These are phyloP conservation scores for Hylaea fasciaria DNA, from an alignment of 2,888 invertebrate species.

Conservation along the genomic window DNA sequence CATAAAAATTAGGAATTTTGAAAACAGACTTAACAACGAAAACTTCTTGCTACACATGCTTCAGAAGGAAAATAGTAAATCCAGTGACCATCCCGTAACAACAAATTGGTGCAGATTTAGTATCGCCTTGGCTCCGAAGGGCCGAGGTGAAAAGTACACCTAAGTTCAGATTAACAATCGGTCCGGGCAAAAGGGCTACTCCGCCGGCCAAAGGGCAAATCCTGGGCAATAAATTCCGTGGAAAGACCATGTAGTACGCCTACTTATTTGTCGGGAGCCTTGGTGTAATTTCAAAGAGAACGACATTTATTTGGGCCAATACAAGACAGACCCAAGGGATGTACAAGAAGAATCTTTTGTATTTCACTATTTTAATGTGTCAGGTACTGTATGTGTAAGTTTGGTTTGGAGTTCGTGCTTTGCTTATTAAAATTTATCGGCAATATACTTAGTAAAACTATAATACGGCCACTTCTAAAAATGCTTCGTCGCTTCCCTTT, in stretches of 20 bases:
- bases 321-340: slow-evolving; percentile 4
- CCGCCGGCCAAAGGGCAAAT: slow-evolving; percentile 59
- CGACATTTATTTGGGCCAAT: slow-evolving; percentile 37
- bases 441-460: too few species aligned
- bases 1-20: background rate
- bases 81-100: slow-evolving; percentile 52
- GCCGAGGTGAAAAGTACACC: slow-evolving; percentile 77
- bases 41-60: slow-evolving; percentile 28
- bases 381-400: too few species aligned
- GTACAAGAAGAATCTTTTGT: background rate
- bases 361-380: background rate
- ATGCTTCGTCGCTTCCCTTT: too few species aligned
- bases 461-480: too few species aligned
- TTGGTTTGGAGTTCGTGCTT: too few species aligned
- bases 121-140: slow-evolving; percentile 57
- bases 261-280: slow-evolving; percentile 40
- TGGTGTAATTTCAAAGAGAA: slow-evolving; percentile 29
- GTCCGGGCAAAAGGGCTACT: slow-evolving; percentile 57
- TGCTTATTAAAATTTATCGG: too few species aligned
- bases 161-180: slow-evolving; percentile 80
- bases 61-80: slow-evolving; percentile 41
- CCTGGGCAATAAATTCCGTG: slow-evolving; percentile 58
- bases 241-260: slow-evolving; percentile 42
- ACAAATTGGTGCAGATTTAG: slow-evolving; percentile 62
- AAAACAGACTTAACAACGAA: slow-evolving; percentile 22